Base-by-base conservation (phyloP, 37 sponge, comb jelly and placozoan genomes). In the Aphrocallistes beatrix region DNA sequence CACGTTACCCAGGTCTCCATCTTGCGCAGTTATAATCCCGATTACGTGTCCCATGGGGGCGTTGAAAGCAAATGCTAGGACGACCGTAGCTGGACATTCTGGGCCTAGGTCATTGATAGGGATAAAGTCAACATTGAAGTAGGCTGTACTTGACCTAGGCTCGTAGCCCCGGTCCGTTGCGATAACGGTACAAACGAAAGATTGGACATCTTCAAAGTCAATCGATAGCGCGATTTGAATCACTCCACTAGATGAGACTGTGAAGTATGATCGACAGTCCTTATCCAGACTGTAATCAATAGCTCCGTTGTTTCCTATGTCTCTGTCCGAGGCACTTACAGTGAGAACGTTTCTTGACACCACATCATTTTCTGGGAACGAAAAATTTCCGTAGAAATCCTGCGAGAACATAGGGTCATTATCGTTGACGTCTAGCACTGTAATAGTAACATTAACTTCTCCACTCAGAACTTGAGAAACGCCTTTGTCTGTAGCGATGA, bases 401-500 rank as follows among this genome's bases (percentile, higher is more conserved):
- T 3, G n/a, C 8, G 10, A 19, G 75, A 93, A 89, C 0, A 60
- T 19, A 39, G 95, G 95, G 1, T 82, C 34, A 47, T 94, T 94
- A 81, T 94, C 95, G 69, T 94, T 94, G 48, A 89, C 75, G 82
- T 94, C 93, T 23, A 75, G 0, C 38, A 94, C 87, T 37, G 36
- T 42, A 19, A 94, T 38, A 28, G 37, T 39, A 36, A 94, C 87
- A 13, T 51, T 37, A 13, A 85, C 50, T 16, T 48, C 37, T 36
- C 89, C 89, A 28, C 25, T 88, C 34, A 82, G 86, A 37, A 45
- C 50, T 23, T 89, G 88, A 0, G 81, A 36, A 0, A 89, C 89
- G 23, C 88, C 85, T 38, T 86, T 82, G 82, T 91, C 94, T 0
- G n/a, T 51, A 1, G 90, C 94, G 38, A 39, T 81, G 17, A 91